Evolutionary conservation across 2,888 invertebrate species (phyloP).

Genomic region (Cetonia aurata): DNA sequence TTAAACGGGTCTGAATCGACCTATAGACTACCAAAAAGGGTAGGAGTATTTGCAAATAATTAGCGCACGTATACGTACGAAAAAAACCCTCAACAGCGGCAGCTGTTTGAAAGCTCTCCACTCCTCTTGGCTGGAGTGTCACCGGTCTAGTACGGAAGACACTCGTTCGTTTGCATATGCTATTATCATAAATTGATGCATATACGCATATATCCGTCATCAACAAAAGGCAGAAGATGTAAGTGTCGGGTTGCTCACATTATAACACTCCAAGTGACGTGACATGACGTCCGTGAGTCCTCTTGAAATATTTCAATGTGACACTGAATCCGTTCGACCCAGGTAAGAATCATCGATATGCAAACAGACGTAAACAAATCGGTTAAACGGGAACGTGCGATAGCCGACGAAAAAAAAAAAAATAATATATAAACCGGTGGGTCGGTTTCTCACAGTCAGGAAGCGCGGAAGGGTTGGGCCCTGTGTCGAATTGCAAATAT

Average conservation of each 20-base stretch:
- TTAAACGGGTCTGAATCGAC: too few relatives aligned
- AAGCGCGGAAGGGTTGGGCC: constrained; percentile 51
- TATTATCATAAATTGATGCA: constrained; percentile 23
- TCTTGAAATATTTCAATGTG: constrained; percentile 48
- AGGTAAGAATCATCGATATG: constrained; percentile 29
- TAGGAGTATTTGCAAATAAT: constrained; percentile 34
- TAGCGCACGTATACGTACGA: constrained; percentile 24
- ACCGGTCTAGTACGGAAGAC: constrained; percentile 22
- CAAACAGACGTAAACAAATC: constrained; percentile 42
- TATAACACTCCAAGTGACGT: constrained; percentile 49
- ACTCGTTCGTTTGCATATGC: constrained; percentile 38
- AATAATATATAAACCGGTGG: not conserved
- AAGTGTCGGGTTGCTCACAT: constrained; percentile 54
- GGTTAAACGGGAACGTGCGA: constrained; percentile 4
- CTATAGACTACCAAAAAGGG: not conserved
- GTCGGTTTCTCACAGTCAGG: constrained; percentile 44
- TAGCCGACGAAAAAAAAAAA: constrained; percentile 5
- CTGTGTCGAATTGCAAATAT: constrained; percentile 55
- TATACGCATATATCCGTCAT: constrained; percentile 7
- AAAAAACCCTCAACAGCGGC: constrained; percentile 27
- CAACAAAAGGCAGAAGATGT: constrained; percentile 45
- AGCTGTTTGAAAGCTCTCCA: constrained; percentile 30
- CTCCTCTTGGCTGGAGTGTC: constrained; percentile 31
- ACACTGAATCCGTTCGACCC: not conserved
- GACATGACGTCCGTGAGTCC: constrained; percentile 47